Evolutionary conservation across 2,888 invertebrate genomes (phyloP).

Genomic region (Iselma pallidipennis): DNA sequence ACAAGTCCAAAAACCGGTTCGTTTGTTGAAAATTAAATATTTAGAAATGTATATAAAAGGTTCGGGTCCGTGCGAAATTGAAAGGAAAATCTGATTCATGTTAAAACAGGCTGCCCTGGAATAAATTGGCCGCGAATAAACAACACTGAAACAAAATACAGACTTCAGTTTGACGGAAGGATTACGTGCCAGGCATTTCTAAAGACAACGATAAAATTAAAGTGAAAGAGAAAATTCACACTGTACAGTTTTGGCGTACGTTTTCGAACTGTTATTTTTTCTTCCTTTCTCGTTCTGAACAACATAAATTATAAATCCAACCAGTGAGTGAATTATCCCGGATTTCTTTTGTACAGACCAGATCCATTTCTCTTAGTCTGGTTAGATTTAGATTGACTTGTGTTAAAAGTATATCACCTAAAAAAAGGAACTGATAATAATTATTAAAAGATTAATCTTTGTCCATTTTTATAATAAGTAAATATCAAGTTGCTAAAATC

Average conservation of each 20-base stretch:
- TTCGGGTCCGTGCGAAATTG: not conserved
- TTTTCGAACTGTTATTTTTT: no score
- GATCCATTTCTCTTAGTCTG: not conserved
- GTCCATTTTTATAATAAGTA: no score
- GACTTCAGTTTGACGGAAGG: conserved; percentile 1
- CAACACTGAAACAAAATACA: conserved; percentile 6
- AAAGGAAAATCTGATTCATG: conserved; percentile 10
- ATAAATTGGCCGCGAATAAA: conserved; percentile 12
- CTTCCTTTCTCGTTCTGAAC: not conserved
- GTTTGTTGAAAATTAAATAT: not conserved
- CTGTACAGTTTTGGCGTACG: not conserved
- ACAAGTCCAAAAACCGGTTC: not conserved
- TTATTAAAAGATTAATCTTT: no score
- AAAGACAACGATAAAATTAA: not conserved
- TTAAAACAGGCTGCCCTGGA: not conserved
- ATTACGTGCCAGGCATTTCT: conserved; percentile 12
- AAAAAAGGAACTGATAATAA: no score
- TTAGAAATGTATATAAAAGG: not conserved
- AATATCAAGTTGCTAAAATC: no score
- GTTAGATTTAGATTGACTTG: not conserved
- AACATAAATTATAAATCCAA: not conserved
- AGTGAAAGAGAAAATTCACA: not conserved
- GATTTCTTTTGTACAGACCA: not conserved
- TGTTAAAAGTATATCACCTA: no score
- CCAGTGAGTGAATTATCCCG: not conserved